These are phyloP conservation scores for Polyergus mexicanus DNA, from an alignment of 1,140 invertebrate species.

Conservation along the genomic window DNA sequence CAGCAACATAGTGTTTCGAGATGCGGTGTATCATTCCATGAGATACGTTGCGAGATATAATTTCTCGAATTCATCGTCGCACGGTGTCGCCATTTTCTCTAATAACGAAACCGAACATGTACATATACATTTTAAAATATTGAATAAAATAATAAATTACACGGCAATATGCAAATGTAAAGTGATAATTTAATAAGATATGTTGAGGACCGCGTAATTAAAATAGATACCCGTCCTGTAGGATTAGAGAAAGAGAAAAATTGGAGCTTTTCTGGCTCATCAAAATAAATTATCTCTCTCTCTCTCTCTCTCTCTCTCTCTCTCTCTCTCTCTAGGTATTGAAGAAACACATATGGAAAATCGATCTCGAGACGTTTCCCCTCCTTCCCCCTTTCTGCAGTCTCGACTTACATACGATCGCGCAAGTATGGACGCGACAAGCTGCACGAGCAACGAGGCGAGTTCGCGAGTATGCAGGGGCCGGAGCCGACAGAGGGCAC, in stretches of 20 bases:
- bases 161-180: background rate
- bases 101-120: background rate
- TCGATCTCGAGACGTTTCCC: background rate
- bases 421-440: slow-evolving; percentile 33
- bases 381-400: background rate
- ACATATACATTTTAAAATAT: background rate
- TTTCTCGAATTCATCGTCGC: background rate
- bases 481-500: slow-evolving; percentile 32
- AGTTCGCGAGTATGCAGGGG: slow-evolving; percentile 21
- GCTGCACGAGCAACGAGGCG: slow-evolving; percentile 27
- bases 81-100: slow-evolving; percentile 12
- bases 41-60: background rate
- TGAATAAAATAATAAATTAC: background rate
- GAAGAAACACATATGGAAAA: background rate
- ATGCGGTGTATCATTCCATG: background rate
- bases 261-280: too few species aligned
- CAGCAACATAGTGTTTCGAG: slow-evolving; percentile 10
- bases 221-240: background rate
- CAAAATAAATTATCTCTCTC: too few species aligned
- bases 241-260: too few species aligned
- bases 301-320: too few species aligned
- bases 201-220: background rate
- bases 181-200: background rate
- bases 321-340: background rate
- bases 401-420: slow-evolving; percentile 31